Evolutionary conservation across 2,888 invertebrate genomes (phyloP).

Genomic region (Marasmarcha lunaedactyla): DNA sequence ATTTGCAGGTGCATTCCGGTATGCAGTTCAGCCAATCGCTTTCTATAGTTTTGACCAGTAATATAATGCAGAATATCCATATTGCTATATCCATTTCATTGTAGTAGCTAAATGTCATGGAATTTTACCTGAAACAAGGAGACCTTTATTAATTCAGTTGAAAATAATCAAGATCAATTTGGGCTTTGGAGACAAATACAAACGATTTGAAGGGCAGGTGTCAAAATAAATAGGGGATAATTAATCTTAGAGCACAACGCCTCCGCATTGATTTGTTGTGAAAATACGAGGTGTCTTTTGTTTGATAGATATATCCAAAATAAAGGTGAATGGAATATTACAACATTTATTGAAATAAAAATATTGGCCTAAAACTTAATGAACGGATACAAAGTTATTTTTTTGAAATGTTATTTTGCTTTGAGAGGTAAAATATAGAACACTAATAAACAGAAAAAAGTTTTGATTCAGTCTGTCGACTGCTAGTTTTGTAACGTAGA

Average conservation of each 20-base stretch:
- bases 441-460: no score
- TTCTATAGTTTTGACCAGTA: constrained; percentile 36
- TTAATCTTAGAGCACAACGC: neutral
- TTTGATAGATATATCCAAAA: no score
- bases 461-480: no score
- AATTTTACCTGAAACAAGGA: constrained; percentile 42
- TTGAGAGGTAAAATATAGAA: no score
- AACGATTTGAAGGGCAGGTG: neutral
- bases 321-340: no score
- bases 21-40: constrained; percentile 86
- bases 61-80: constrained; percentile 23
- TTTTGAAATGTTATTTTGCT: no score
- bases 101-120: constrained; percentile 12
- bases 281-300: neutral
- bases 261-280: neutral
- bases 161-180: neutral
- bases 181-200: neutral
- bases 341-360: no score
- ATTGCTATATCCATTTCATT: constrained; percentile 53
- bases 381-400: no score
- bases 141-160: neutral
- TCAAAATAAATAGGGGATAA: neutral
- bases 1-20: constrained; percentile 86
- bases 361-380: no score
- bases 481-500: no score